These are phyloP conservation scores for Patiria miniata DNA, from an alignment of 35 echinoderm and acorn worm genomes.

Conservation along the genomic window DNA sequence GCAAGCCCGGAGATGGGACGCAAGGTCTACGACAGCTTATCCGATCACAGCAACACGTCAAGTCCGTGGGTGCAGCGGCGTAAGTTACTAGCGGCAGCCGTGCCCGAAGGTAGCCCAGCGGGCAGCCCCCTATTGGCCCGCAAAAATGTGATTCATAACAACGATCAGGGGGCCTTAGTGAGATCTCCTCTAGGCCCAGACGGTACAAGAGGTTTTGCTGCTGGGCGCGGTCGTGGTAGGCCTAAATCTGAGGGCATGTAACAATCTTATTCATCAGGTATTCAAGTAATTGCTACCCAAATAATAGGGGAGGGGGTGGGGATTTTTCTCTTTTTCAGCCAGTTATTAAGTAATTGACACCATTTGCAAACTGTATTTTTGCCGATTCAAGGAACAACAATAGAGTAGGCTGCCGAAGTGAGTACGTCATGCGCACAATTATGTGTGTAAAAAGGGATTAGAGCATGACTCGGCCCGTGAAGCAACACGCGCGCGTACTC, in stretches of 20 bases:
- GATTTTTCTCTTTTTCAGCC: no score
- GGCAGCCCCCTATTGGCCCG: constrained; percentile 82
- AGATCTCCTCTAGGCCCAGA: constrained; percentile 74
- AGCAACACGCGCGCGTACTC: no score
- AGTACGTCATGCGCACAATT: no score
- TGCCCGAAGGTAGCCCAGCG: constrained; percentile 62
- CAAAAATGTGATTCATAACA: constrained; percentile 38
- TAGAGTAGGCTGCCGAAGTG: no score
- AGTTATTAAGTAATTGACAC: no score
- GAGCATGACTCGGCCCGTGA: no score
- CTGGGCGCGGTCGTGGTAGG: constrained; percentile 78
- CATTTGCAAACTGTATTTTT: no score
- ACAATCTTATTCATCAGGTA: no score
- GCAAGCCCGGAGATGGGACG: constrained; percentile 84
- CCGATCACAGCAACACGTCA: constrained; percentile 66
- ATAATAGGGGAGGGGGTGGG: no score
- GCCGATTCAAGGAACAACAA: no score
- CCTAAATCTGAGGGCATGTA: constrained; percentile 31
- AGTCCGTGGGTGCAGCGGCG: constrained; percentile 84
- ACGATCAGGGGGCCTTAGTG: constrained; percentile 38
- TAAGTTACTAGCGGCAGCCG: constrained; percentile 57
- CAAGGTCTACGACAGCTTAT: constrained; percentile 66
- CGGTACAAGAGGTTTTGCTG: constrained; percentile 69
- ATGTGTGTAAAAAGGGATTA: no score
- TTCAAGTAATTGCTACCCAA: no score